phyloP scores from a whole-genome alignment of 2,797 vertebrate genomes.

The Cephalopachus bancanus region DNA sequence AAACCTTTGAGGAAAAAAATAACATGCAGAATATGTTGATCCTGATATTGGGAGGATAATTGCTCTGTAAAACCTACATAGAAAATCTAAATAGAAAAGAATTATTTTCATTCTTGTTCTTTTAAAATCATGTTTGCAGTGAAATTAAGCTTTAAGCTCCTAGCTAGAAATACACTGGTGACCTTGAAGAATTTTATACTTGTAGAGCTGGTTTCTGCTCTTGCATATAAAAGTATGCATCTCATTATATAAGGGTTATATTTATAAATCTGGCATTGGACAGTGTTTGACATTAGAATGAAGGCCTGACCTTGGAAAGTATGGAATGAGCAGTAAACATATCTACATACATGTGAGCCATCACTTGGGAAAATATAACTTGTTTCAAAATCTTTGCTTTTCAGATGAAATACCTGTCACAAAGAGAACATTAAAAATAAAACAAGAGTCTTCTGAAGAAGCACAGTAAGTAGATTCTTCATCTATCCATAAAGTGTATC shows the following conservation, averaged over 20 bases:
- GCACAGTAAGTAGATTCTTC: slow-evolving; percentile 93
- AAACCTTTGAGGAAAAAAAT: background rate
- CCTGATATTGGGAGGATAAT: slow-evolving; percentile 59
- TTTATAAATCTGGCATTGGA: slow-evolving; percentile 58
- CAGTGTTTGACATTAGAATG: slow-evolving; percentile 36
- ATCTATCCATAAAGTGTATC: slow-evolving; percentile 60
- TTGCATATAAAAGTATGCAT: slow-evolving; percentile 76
- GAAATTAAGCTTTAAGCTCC: slow-evolving; percentile 76
- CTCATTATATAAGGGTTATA: slow-evolving; percentile 73
- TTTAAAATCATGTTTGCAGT: slow-evolving; percentile 70
- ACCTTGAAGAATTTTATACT: slow-evolving; percentile 76
- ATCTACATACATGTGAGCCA: slow-evolving; percentile 32
- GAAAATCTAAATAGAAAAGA: slow-evolving; percentile 29
- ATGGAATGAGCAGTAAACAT: slow-evolving; percentile 19
- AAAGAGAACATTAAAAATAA: slow-evolving; percentile 94
- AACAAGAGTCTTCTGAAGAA: slow-evolving; percentile 94
- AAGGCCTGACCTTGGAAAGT: background rate
- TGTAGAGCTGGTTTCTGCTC: slow-evolving; percentile 64
- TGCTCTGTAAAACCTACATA: slow-evolving; percentile 58
- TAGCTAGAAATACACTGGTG: slow-evolving; percentile 61
- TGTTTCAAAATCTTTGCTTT: slow-evolving; percentile 83
- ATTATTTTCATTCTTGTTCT: slow-evolving; percentile 74
- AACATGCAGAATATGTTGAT: slow-evolving; percentile 5
- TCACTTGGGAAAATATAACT: slow-evolving; percentile 72
- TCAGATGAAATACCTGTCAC: slow-evolving; percentile 96